phyloP scores from a whole-genome alignment of 2,797 vertebrate species.

The Acipenser ruthenus region DNA sequence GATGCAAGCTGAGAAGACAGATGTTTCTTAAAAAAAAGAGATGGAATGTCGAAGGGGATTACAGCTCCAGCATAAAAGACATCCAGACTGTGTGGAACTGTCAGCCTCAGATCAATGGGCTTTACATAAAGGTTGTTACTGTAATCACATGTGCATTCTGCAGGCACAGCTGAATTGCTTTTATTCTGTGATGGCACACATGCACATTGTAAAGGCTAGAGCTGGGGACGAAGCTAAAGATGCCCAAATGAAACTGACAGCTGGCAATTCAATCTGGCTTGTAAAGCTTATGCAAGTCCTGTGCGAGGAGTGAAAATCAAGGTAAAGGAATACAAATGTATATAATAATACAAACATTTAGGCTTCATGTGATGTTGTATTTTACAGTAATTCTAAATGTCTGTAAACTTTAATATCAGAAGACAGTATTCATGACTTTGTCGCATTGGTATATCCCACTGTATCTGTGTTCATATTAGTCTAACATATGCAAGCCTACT shows the following conservation, averaged over 20 bases:
- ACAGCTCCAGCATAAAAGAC: slow-evolving; percentile 15
- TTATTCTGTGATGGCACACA: slow-evolving; percentile 3
- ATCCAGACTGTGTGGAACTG: slow-evolving; percentile 19
- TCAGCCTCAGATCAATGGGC: slow-evolving; percentile 21
- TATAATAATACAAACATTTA: too few relatives aligned
- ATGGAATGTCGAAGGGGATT: slow-evolving; percentile 12
- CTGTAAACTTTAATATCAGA: too few relatives aligned
- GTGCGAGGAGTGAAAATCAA: too few relatives aligned
- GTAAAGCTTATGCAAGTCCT: background rate
- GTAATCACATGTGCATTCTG: slow-evolving; percentile 19
- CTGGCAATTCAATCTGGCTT: background rate
- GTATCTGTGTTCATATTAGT: too few relatives aligned
- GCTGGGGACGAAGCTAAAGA: slow-evolving; percentile 10
- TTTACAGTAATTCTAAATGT: too few relatives aligned
- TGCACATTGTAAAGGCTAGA: slow-evolving; percentile 13
- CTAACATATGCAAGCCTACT: too few relatives aligned
- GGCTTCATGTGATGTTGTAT: too few relatives aligned
- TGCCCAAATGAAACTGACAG: slow-evolving; percentile 5
- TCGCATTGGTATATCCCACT: too few relatives aligned
- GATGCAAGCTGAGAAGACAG: too few relatives aligned
- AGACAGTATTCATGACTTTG: too few relatives aligned
- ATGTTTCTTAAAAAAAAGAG: too few relatives aligned
- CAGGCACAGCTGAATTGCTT: slow-evolving; percentile 14
- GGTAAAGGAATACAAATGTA: too few relatives aligned
- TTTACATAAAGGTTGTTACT: slow-evolving; percentile 15